Evolutionary conservation across 2,888 invertebrate species (phyloP), one percentile per base, ranked within the genome.

Genomic region (Ormia ochracea): DNA sequence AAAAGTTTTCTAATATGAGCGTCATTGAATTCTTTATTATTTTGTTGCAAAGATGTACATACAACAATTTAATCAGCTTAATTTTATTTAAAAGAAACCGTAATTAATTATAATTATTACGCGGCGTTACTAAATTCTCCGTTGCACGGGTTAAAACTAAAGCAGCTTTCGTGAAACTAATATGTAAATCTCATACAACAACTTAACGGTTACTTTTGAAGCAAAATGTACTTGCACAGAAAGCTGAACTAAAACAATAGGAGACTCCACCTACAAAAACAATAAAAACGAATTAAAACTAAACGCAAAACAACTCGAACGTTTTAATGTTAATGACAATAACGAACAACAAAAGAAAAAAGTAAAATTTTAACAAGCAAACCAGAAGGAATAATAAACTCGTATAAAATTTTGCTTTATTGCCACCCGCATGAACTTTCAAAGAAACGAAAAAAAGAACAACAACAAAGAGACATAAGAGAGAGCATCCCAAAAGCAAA

Each of bases 181-280:
- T 66, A 68, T 45, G 59, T 70, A 74, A 79, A 79, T 58, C 66
- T 65, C 70, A 79, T 43, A 66, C 33, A 56, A 61, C 59, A 56
- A 61, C 59, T 76, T 80, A 80, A 80, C 80, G 72, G 80, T 80
- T 80, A 76, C 75, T 76, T 80, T 72, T 54, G 31, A 31, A 45
- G 31, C 56, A 76, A 66, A 66, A 31, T 65, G 28, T 33, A 65
- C 41, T 36, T 38, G 36, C 14, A 72, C 23, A 26, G 48, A 61
- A 61, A 69, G 45, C 36, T 43, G 52, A 26, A 52, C 52, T 61
- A 66, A 74, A 69, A 78, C 68, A 78, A 78, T 74, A 74, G 68
- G 70, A 83, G 86, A 86, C 86, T 86, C 86, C 86, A 86, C 86
- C 86, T 86, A 87, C 86, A 85, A 87, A n/a, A 84, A 81, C 48